Evolutionary conservation across 2,888 invertebrate genomes (phyloP).

Genomic region (Bhutanitis thaidina): DNA sequence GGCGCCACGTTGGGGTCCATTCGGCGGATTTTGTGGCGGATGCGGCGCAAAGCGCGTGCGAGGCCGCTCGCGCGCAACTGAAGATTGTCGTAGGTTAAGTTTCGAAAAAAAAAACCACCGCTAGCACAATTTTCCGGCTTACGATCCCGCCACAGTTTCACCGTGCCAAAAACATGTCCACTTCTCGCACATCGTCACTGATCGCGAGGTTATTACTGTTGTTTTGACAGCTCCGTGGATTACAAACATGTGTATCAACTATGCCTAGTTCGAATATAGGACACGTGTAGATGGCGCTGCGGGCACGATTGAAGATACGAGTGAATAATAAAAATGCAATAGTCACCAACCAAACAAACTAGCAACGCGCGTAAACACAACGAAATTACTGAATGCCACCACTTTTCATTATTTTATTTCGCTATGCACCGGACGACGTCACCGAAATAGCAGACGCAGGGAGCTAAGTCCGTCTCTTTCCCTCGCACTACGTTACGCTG

Average conservation of each 20-base stretch:
- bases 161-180: slow-evolving; percentile 51
- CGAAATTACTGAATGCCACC: slow-evolving; percentile 77
- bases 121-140: slow-evolving; percentile 71
- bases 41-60: slow-evolving; percentile 58
- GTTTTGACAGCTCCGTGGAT: slow-evolving; percentile 66
- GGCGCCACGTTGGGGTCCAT: slow-evolving; percentile 47
- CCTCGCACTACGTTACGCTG: slow-evolving; percentile 37
- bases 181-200: slow-evolving; percentile 35
- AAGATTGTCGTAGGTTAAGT: slow-evolving; percentile 76
- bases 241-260: slow-evolving; percentile 44
- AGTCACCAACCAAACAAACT: slow-evolving; percentile 67
- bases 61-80: slow-evolving; percentile 75
- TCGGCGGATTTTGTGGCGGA: slow-evolving; percentile 51
- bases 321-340: slow-evolving; percentile 37
- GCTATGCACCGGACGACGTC: slow-evolving; percentile 73
- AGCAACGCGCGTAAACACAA: slow-evolving; percentile 78
- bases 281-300: slow-evolving; percentile 60
- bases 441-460: slow-evolving; percentile 61
- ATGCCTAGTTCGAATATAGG: slow-evolving; percentile 35
- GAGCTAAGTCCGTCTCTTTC: slow-evolving; percentile 60
- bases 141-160: slow-evolving; percentile 48
- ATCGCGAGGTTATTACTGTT: slow-evolving; percentile 36
- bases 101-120: slow-evolving; percentile 58
- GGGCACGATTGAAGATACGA: slow-evolving; percentile 32
- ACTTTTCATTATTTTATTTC: slow-evolving; percentile 78